Base-by-base conservation (phyloP, 2,888 invertebrate species). In the Pecten maximus region DNA sequence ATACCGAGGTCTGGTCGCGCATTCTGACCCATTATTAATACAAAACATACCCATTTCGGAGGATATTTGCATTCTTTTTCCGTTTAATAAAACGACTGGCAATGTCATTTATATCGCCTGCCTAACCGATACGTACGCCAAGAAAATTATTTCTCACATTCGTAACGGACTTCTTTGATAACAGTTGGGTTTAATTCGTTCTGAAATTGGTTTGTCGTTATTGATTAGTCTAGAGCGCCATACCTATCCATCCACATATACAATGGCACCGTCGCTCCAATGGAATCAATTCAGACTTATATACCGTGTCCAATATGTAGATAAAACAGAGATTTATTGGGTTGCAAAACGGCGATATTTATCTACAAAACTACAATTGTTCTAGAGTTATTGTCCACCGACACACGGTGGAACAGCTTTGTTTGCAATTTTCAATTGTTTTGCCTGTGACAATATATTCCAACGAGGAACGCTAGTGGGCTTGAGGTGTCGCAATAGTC, bases 131-230 rank as follows among this genome's bases (percentile, higher is more conserved):
- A 35, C 35, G 12, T 28, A 74, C 74, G 74, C 74, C 74, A 74
- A 74, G 74, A 74, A 74, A 74, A 74, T 74, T 74, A 74, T 74
- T 74, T 74, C 74, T 74, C 74, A 74, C 74, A 35, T 74, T 35
- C 35, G 74, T 10, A 74, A 28, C 35, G 74, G 74, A 12, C 74
- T 10, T 74, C 74, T 74, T 35, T 74, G 74, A 74, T 74, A 74
- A 74, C 74, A 74, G 74, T 74, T 35, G 12, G 28, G 35, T 74
- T 74, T 74, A 74, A 74, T 74, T 35, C 74, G 3, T 35, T 74
- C 74, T 74, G 74, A 74, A 74, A 74, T 74, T 74, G 74, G 74
- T 74, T 74, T 74, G 74, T 35, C 28, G 74, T 74, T 74, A 74
- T 74, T 35, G 74, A 74, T 74, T 74, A 28, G 74, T 74, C 74